Evolutionary conservation across 1,140 invertebrate genomes (phyloP), one percentile per base, ranked within the genome.

Genomic region (Chironomus striatipennis): DNA sequence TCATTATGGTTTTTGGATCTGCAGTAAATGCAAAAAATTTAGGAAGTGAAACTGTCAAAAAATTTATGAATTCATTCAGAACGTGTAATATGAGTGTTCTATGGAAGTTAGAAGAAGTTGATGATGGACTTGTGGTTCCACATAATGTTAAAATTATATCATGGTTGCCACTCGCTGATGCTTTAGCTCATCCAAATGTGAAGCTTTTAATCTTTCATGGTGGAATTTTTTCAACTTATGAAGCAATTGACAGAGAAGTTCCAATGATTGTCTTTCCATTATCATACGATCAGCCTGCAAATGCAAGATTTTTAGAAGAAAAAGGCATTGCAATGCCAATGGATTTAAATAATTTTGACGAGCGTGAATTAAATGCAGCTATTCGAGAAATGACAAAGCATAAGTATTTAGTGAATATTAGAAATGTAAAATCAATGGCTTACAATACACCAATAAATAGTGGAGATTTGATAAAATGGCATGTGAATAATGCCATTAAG

Each of bases 321-420:
- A 79, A 78, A 3, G 20, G 24, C 0, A 73, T 70, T 12, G 75
- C 83, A 15, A 77, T 84, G 73, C 79, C 75, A 0, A 34, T 87
- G 12, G 78, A 83, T 70, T 77, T 81, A n/a, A 74, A 78, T 0
- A 80, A 81, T 18, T 77, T 87, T 0, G 81, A 79, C 18, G 77
- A 81, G 7, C 72, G 81, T 5, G 74, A 75, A 1, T 78, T 86
- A 7, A 75, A 75, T 6, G 24, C 77, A 6, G 76, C 79, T 4
- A 76, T 86, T 0, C 76, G 79, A 0, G 81, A 78, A 15, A 75
- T 85, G 0, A 34, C 85, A 1, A 77, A 78, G 0, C 4, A 1
- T n/a, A n/a, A 57, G 4, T 57, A 12, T 57, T 5, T n/a, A 15
- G 47, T n/a, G n/a, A 57, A 57, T 57, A 15, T 57, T 5, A 57